Evolutionary conservation across 2,797 vertebrate genomes (phyloP).

Genomic region (Takifugu rubripes): DNA sequence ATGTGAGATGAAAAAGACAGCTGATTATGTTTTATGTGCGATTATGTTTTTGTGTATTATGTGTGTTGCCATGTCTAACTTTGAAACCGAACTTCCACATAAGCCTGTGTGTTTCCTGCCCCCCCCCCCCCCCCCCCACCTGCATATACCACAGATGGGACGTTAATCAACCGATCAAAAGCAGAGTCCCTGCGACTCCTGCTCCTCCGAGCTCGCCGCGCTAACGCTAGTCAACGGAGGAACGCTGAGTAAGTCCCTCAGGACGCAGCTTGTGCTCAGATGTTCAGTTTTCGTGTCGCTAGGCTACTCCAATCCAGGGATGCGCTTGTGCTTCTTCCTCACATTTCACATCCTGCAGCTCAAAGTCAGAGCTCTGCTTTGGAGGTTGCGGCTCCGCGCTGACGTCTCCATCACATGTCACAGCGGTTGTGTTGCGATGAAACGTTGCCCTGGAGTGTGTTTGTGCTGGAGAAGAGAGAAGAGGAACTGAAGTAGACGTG

Average conservation of each 20-base stretch:
- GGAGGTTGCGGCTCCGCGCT: not conserved
- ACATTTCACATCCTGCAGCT: too few relatives aligned
- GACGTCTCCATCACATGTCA: constrained; percentile 30
- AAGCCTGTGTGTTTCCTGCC: constrained; percentile 23
- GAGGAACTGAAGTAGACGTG: constrained; percentile 1
- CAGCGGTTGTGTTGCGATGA: constrained; percentile 25
- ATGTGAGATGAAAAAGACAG: constrained; percentile 1
- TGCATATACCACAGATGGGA: constrained; percentile 29
- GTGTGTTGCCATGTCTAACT: constrained; percentile 26
- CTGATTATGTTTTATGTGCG: not conserved
- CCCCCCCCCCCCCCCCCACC: constrained; percentile 23
- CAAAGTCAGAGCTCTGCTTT: constrained; percentile 1
- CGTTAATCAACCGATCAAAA: constrained; percentile 52
- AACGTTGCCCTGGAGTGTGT: constrained; percentile 34
- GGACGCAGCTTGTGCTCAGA: constrained; percentile 41
- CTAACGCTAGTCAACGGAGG: constrained; percentile 26
- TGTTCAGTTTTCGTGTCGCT: constrained; percentile 29
- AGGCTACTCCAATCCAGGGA: not conserved
- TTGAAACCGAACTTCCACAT: constrained; percentile 14
- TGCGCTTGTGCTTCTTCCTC: not conserved
- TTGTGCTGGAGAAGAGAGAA: constrained; percentile 7
- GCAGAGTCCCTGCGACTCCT: constrained; percentile 17
- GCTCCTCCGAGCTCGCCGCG: constrained; percentile 27
- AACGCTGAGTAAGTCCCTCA: constrained; percentile 59
- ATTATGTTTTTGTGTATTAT: constrained; percentile 29